phyloP scores from a whole-genome alignment of 1,140 invertebrate species.

The Drosophila parvula region DNA sequence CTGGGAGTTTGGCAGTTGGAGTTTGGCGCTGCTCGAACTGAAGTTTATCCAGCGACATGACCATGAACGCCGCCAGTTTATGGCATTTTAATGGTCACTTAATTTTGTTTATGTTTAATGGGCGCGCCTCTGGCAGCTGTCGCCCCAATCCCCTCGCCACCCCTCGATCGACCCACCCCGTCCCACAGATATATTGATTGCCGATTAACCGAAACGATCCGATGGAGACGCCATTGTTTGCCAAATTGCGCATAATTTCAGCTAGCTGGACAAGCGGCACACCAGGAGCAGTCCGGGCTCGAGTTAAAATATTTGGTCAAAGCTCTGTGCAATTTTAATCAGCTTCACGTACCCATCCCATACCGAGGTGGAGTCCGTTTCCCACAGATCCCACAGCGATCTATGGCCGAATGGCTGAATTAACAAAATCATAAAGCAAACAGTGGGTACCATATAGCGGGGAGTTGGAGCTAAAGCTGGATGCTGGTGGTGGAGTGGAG shows the following conservation, averaged over 20 bases:
- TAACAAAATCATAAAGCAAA: constrained; percentile 82
- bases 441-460: constrained; percentile 51
- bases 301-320: constrained; percentile 49
- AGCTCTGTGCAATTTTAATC: constrained; percentile 60
- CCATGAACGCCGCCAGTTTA: constrained; percentile 82
- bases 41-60: constrained; percentile 65
- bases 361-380: constrained; percentile 41
- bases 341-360: constrained; percentile 20
- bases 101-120: constrained; percentile 84
- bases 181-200: constrained; percentile 70
- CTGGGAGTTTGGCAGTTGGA: constrained; percentile 5
- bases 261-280: constrained; percentile 26
- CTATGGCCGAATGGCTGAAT: constrained; percentile 61
- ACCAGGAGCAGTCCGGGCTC: neutral
- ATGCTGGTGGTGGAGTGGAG: constrained; percentile 2
- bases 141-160: constrained; percentile 1
- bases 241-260: constrained; percentile 77
- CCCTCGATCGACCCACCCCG: constrained; percentile 8
- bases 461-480: neutral
- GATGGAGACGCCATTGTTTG: constrained; percentile 63
- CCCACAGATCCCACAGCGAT: constrained; percentile 49
- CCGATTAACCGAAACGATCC: constrained; percentile 73
- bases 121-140: constrained; percentile 74
- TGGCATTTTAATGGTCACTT: constrained; percentile 84
- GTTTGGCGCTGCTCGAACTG: constrained; percentile 25